Evolutionary conservation across 2,888 invertebrate genomes (phyloP), one percentile per base, ranked within the genome.

Genomic region (Notodromas monacha): DNA sequence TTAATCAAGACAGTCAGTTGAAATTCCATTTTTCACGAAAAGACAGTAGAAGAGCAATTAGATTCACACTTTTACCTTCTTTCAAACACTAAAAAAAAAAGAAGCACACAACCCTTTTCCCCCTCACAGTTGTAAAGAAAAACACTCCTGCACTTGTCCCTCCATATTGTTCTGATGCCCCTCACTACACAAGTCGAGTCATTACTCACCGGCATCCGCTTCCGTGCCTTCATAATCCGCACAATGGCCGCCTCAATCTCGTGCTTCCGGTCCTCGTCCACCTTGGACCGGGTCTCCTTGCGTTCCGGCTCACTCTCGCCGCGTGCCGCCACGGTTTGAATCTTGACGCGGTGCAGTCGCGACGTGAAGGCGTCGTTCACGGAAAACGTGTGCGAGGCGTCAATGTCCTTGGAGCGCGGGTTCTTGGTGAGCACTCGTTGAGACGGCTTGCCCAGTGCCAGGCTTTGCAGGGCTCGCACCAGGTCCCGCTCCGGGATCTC

Each of bases 241-340:
- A 96, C 92, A 47, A 96, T 86, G 37, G 92, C 92, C 30, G 92
- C 92, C 56, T 96, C 96, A 41, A 96, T 92, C 58, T 92, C 92
- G 52, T 92, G 89, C 51, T 92, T 92, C 40, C 92, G 64, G 54
- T 96, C 92, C 51, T 96, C 92, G 48, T 96, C 92, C 29, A 86
- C 84, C 54, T 89, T 92, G 48, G 69, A 81, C 41, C 89, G 65
- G 1, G 92, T 96, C 55, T 99, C 96, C 47, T 76, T 68, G 38
- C 96, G 63, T 51, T 99, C 96, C n/a, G 92, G 92, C 51, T 99
- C 96, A 26, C 84, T 79, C 54, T 96, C 96, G 33, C 81, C 79
- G 51, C 79, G 77, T 6, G 79, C 79, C 28, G 79, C 79, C 38
- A 81, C 81, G 30, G 76, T 77, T 51, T 77, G 77, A 41, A 79